Evolutionary conservation across 2,888 invertebrate genomes (phyloP), one percentile per base, ranked within the genome.

Genomic region (Caenorhabditis panamensis): DNA sequence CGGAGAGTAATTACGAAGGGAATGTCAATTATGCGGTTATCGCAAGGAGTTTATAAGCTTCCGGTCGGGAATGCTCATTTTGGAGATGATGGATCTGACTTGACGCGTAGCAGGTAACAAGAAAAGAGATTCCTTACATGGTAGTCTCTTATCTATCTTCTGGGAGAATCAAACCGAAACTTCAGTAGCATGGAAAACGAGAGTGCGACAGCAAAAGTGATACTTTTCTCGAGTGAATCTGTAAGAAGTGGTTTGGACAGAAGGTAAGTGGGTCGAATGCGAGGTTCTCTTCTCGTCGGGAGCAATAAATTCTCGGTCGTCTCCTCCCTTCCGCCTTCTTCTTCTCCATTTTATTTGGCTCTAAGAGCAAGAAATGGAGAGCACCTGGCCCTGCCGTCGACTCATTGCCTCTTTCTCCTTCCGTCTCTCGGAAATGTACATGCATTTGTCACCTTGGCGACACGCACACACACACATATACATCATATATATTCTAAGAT

Each of bases 371-470:
- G 47, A 47, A 20, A 47, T 41, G 11, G 51, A 51, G 51, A n/a
- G 51, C 63, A 62, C 56, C 51, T 61, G 61, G 6, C 68, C 59
- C 58, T 58, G 58, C 59, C 68, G 59, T 59, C 59, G 49, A 31
- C 62, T 62, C 69, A 61, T 58, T 69, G n/a, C 47, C 18, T 56
- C n/a, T 63, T 28, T 26, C 62, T 56, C 26, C 3, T 22, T 41
- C 37, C 44, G 53, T 53, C 68, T 28, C 58, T 59, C 22, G 37
- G 51, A 71, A 78, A 78, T 71, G 78, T 61, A 71, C 78, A 78
- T 78, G 47, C 64, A 71, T 78, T 78, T 78, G 78, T 78, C 59
- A 66, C 71, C 78, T 71, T 64, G 78, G 66, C 24, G 66, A 78
- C 78, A 56, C 28, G 22, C 20, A 62, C 36, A 44, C 62, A 73